Conservation (phyloP, 1,140 invertebrate genomes). For the Proales similis region DNA sequence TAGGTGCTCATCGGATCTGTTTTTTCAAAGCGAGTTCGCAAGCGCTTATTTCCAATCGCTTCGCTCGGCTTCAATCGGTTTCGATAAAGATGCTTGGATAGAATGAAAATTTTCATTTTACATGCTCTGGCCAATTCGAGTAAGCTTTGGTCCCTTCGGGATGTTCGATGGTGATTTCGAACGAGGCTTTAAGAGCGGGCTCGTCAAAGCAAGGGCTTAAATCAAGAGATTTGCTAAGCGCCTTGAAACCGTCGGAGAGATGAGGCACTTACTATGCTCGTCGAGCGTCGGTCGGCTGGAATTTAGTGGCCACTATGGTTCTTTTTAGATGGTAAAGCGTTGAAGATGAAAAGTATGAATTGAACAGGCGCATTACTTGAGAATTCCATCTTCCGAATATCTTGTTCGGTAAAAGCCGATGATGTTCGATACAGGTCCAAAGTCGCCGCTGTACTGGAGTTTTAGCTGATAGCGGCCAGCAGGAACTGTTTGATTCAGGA, state of each 20-base stretch:
- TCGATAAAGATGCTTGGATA: not conserved
- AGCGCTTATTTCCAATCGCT: not conserved
- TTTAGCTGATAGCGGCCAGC: slow-evolving; percentile 8
- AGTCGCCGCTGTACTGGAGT: slow-evolving; percentile 17
- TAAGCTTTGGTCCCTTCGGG: slow-evolving; percentile 4
- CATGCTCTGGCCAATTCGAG: slow-evolving; percentile 30
- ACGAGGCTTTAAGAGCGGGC: slow-evolving; percentile 77
- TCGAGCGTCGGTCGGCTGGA: slow-evolving; percentile 37
- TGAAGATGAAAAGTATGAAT: too few relatives aligned
- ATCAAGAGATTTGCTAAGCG: too few relatives aligned
- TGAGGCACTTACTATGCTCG: too few relatives aligned
- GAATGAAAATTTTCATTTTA: not conserved
- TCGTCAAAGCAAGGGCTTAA: slow-evolving; percentile 97
- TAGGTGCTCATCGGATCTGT: slow-evolving; percentile 69
- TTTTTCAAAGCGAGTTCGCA: slow-evolving; percentile 17
- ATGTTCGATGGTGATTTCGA: slow-evolving; percentile 58
- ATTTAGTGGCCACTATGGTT: slow-evolving; percentile 36
- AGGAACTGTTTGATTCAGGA: not conserved
- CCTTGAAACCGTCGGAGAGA: too few relatives aligned
- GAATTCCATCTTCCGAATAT: slow-evolving; percentile 18
- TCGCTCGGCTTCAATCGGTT: slow-evolving; percentile 4
- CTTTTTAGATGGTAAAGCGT: too few relatives aligned
- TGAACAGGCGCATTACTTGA: slow-evolving; percentile 18
- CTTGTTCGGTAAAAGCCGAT: slow-evolving; percentile 24
- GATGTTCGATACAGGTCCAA: slow-evolving; percentile 22